Base-by-base conservation (phyloP, 2,113 vertebrate genomes). In the Etia nguti region DNA sequence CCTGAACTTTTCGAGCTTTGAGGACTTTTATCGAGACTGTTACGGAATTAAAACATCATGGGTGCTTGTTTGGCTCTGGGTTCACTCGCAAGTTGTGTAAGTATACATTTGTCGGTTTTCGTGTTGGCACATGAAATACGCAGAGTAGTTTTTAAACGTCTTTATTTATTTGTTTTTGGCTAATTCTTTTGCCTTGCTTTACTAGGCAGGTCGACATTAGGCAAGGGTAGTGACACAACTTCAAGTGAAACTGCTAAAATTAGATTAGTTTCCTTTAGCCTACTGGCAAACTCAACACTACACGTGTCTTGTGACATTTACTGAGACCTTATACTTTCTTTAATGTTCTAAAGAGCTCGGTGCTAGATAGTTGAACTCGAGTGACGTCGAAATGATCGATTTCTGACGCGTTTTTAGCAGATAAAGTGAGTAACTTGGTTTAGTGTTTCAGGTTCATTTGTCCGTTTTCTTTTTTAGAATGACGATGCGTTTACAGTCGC, bases 71-170 rank as follows among this genome's bases (percentile, higher is more conserved):
- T 99, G 87, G 97, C 97, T 3, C 89, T 97, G 65, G 96, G 97
- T 87, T 98, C 98, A 8, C 46, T 98, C 15, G 97, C 97, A 43
- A 97, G 96, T 90, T 99, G 98, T 87, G 98, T 99, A 92, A 98
- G 98, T 99, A 75, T 75, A 75, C 0, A 31, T 50, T 50, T 75
- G 3, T 2, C 70, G 10, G 16, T 12, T 50, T 4, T 48, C 6
- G 70, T 31, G 70, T 75, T 75, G 0, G 24, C 4, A 75, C 26
- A 48, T 20, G 24, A 48, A 18, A 50, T 75, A 11, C 9, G 6
- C 18, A 75, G 10, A 43, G n/a, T 70, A 0, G 38, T 3, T 70
- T 70, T 70, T 43, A 43, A 65, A 65, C 18, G 60, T 65, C 34
- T 22, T 38, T 22, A 38, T 38, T 65, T 65, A 20, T 38, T 38